These are phyloP conservation scores for Abscondita cerata DNA, from an alignment of 2,888 invertebrate genomes.

Conservation along the genomic window DNA sequence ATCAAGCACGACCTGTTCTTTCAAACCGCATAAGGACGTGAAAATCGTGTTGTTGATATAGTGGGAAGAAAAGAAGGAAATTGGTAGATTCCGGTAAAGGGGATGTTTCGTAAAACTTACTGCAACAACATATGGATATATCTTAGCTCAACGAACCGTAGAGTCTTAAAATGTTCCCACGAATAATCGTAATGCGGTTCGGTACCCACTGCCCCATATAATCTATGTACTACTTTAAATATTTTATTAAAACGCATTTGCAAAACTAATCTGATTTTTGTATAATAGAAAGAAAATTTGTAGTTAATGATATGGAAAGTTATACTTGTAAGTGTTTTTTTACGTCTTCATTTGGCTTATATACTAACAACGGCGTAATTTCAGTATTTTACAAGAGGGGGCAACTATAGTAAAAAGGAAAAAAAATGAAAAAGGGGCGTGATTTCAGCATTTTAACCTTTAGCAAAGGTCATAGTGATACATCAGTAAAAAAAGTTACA, in stretches of 20 bases:
- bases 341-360: too few relatives aligned
- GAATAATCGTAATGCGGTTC: constrained; percentile 40
- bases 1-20: constrained; percentile 20
- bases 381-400: too few relatives aligned
- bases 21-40: constrained; percentile 25
- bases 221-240: constrained; percentile 43
- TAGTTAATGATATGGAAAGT: too few relatives aligned
- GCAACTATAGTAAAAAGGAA: too few relatives aligned
- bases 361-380: too few relatives aligned
- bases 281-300: too few relatives aligned
- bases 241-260: constrained; percentile 28
- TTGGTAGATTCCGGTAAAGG: constrained; percentile 29
- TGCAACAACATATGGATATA: constrained; percentile 47
- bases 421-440: too few relatives aligned
- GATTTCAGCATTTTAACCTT: too few relatives aligned
- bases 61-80: constrained; percentile 14
- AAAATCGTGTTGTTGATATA: constrained; percentile 13
- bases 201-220: constrained; percentile 53
- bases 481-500: too few relatives aligned
- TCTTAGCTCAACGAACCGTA: constrained; percentile 52
- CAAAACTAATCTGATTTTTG: not conserved
- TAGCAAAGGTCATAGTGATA: too few relatives aligned
- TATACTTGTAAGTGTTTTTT: too few relatives aligned
- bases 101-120: constrained; percentile 46
- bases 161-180: constrained; percentile 53